Conservation (phyloP, 2,113 vertebrate genomes). For the Anser brachyrhynchus region DNA sequence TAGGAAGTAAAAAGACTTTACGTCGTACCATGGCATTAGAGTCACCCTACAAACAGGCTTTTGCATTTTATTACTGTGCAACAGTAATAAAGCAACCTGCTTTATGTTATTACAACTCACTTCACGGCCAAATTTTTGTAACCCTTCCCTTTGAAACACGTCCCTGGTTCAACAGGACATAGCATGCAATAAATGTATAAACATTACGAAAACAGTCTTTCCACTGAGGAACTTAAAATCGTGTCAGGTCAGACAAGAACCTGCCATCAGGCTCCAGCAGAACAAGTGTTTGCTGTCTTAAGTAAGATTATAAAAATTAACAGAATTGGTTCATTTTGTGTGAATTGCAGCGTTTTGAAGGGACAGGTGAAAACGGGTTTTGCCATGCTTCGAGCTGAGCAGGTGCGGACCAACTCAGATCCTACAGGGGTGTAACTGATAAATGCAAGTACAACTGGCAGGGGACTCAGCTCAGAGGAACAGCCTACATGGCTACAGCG, state of each 20-base stretch:
- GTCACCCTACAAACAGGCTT: not conserved
- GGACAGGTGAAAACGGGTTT: not conserved
- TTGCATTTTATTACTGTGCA: not conserved
- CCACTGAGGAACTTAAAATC: not conserved
- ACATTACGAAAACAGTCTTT: not conserved
- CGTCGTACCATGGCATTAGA: not conserved
- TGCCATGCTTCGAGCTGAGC: not conserved
- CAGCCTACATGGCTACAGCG: fast-evolving
- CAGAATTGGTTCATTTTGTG: not conserved
- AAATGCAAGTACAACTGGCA: not conserved
- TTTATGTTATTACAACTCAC: fast-evolving
- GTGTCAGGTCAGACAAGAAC: not conserved
- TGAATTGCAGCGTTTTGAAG: not conserved
- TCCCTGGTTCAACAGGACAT: not conserved
- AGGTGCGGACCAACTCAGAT: not conserved
- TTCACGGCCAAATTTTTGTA: not conserved
- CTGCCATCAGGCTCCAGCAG: not conserved
- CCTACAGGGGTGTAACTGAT: fast-evolving
- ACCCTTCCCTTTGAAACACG: not conserved
- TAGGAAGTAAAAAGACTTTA: fast-evolving
- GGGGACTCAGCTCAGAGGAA: not conserved
- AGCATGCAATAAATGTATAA: not conserved
- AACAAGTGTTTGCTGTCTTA: not conserved
- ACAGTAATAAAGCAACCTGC: not conserved
- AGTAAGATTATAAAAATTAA: not conserved